These are phyloP conservation scores for Acanthaster planci DNA, from an alignment of 35 echinoderm and acorn worm genomes.

Conservation along the genomic window DNA sequence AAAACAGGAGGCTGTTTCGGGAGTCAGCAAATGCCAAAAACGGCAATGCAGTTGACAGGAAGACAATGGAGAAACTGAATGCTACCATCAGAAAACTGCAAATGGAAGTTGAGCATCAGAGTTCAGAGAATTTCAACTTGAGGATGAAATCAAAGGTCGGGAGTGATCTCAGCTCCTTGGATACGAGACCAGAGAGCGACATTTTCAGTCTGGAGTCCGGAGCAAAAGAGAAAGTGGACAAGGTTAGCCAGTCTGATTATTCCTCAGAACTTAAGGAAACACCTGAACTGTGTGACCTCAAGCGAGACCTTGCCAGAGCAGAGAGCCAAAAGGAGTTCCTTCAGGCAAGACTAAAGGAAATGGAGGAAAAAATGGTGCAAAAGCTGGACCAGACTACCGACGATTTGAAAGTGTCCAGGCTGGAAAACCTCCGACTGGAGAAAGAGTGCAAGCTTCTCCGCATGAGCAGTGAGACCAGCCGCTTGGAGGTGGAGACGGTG, in stretches of 20 bases:
- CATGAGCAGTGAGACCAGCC: constrained; percentile 28
- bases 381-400: constrained; percentile 8
- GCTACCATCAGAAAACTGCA: constrained; percentile 13
- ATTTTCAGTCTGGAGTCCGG: background rate
- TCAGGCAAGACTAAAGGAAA: background rate
- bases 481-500: constrained; percentile 18
- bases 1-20: constrained; percentile 58
- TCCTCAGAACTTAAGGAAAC: background rate
- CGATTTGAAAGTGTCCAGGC: background rate
- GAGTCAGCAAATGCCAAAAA: constrained; percentile 49
- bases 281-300: background rate
- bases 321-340: constrained; percentile 7
- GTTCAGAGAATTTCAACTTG: constrained; percentile 35
- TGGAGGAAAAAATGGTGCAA: background rate
- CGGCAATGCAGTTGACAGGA: constrained; percentile 17
- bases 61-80: constrained; percentile 22
- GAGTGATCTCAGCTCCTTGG: background rate
- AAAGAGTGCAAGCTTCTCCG: constrained; percentile 21
- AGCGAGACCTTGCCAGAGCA: background rate
- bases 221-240: background rate
- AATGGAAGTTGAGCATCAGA: constrained; percentile 36
- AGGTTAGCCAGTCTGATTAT: background rate
- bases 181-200: background rate
- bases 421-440: constrained; percentile 13
- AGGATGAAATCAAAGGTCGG: constrained; percentile 26